phyloP scores from a whole-genome alignment of 2,888 invertebrate genomes.

The Ornithoptera alexandrae region DNA sequence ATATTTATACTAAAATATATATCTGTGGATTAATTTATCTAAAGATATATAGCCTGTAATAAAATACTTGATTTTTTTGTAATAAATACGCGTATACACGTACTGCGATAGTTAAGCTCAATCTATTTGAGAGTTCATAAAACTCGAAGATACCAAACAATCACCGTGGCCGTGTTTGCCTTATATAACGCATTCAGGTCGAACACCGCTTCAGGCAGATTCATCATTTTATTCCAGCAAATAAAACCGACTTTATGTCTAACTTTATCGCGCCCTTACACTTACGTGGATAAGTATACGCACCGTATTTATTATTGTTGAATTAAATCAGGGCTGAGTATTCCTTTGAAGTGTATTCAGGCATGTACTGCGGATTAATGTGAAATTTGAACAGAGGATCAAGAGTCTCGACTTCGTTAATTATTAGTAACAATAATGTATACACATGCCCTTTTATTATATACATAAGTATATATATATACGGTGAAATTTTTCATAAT shows the following conservation, averaged over 20 bases:
- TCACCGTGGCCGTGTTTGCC: conserved; percentile 8
- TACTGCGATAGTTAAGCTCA: conserved; percentile 4
- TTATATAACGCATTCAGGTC: conserved; percentile 23
- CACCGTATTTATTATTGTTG: conserved; percentile 1
- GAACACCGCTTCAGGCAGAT: conserved; percentile 18
- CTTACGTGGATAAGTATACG: conserved; percentile 1
- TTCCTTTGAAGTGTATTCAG: not conserved
- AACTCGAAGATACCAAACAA: conserved; percentile 16
- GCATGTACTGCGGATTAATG: not conserved
- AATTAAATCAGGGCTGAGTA: not conserved
- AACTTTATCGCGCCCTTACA: conserved; percentile 9
- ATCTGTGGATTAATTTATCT: not conserved
- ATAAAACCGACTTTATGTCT: conserved; percentile 20
- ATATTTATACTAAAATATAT: no score
- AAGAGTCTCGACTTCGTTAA: not conserved
- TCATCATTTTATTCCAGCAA: conserved; percentile 21
- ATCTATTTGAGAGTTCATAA: conserved; percentile 15
- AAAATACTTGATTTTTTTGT: not conserved
- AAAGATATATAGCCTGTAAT: not conserved
- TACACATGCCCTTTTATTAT: not conserved
- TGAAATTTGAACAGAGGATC: not conserved
- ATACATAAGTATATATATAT: not conserved
- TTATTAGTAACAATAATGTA: not conserved
- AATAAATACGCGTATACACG: not conserved
- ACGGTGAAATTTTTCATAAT: not conserved